These are phyloP conservation scores for Aratinga solstitialis DNA, from an alignment of 2,797 vertebrate species.

Conservation along the genomic window DNA sequence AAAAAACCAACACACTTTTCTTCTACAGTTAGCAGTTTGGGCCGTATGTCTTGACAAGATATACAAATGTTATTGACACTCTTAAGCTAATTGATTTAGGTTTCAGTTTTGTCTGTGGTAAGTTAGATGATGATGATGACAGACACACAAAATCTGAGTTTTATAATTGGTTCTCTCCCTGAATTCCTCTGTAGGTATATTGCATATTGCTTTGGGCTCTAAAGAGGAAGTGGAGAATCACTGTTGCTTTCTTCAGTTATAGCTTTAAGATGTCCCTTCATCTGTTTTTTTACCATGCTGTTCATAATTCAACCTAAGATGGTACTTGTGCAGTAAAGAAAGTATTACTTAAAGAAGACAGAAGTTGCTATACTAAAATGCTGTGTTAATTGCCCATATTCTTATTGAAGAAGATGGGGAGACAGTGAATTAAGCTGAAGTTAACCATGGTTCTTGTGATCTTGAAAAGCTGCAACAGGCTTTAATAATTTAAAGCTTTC, in stretches of 20 bases:
- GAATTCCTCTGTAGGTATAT: not conserved
- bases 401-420: not conserved
- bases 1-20: not conserved
- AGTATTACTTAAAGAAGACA: not conserved
- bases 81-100: not conserved
- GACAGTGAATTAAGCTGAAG: not conserved
- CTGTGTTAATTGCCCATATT: not conserved
- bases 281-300: not conserved
- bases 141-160: not conserved
- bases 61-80: not conserved
- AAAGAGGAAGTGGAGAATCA: not conserved
- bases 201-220: not conserved
- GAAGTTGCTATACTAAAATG: not conserved
- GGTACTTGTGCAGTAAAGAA: not conserved
- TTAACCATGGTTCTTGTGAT: not conserved
- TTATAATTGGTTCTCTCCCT: fast-evolving
- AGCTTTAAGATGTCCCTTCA: not conserved
- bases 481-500: not conserved
- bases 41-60: fast-evolving
- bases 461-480: not conserved
- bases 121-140: not conserved
- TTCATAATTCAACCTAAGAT: not conserved
- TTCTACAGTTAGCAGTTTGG: fast-evolving
- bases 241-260: not conserved
- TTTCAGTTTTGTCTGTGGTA: not conserved